phyloP scores from a whole-genome alignment of 2,888 invertebrate species.

The Oscheius onirici region DNA sequence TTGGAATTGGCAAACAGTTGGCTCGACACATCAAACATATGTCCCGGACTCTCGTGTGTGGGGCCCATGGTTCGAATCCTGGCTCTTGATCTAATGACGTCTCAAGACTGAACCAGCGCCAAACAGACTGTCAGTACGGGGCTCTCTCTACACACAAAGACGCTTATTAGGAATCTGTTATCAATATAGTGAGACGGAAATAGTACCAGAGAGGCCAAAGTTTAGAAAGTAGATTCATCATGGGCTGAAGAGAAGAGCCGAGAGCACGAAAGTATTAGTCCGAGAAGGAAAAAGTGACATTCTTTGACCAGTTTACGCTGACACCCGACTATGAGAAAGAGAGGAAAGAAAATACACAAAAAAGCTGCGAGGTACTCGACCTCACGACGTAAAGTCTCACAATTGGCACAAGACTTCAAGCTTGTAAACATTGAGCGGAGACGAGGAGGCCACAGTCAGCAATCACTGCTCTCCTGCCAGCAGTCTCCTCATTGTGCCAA shows the following conservation, averaged over 20 bases:
- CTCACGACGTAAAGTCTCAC: not conserved
- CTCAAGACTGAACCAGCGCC: not conserved
- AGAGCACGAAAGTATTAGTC: not conserved
- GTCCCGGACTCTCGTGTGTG: not conserved
- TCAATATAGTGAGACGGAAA: conserved; percentile 6
- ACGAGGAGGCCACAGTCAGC: no score
- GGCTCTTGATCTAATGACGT: conserved; percentile 27
- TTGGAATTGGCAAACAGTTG: conserved; percentile 5
- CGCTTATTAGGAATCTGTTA: conserved; percentile 1
- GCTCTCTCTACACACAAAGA: conserved; percentile 6
- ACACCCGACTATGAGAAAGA: not conserved
- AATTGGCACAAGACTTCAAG: no score
- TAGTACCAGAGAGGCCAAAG: conserved; percentile 2
- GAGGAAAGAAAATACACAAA: not conserved
- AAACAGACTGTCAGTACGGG: not conserved
- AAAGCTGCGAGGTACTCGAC: conserved; percentile 1
- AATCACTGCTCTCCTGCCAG: no score
- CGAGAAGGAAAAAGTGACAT: not conserved
- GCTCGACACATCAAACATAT: not conserved
- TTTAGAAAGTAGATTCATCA: not conserved
- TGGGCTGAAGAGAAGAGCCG: not conserved
- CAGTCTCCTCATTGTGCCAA: no score
- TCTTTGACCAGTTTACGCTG: not conserved
- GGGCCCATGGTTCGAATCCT: not conserved
- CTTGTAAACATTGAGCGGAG: no score